Evolutionary conservation across 2,797 vertebrate species (phyloP), one percentile per base, ranked within the genome.

Genomic region (Tokudaia tokunoshimensis): DNA sequence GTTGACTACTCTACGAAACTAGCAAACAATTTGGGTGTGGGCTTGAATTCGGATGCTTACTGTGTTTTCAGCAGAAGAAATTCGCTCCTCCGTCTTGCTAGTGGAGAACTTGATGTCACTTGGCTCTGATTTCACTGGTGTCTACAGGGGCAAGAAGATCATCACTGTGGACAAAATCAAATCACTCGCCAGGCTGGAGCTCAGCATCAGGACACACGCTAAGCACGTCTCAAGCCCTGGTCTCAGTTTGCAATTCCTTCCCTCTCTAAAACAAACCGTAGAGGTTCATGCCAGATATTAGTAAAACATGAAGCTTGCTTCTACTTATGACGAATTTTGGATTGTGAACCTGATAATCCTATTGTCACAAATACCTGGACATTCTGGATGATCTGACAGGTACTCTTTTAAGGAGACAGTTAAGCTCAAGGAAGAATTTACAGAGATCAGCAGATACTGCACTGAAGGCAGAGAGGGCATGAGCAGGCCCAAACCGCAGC

Each of bases 81-180:
- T 97, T 95, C 99, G 99, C 97, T 99, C 99, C 95, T 99, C 99
- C 0, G 99, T 99, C 98, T 99, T 99, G 99, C 99, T 99, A 93
- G 99, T 98, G 3, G 99, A 99, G 98, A 99, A 99, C 93, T 99
- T 99, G 96, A 99, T 99, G 96, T 99, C 98, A 72, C 99, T 99
- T 75, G 99, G 99, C 79, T 99, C 99, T 52, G 99, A 99, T 11
- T 98, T 99, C 95, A 99, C 98, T 0, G 99, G 96, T 22, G 98
- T 99, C 99, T 99, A 97, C 24, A 98, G 96, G 63, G 97, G 97
- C 86, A 83, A 96, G 96, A 96, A 80, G 97, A 96, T 14, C 94
- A 50, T 37, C 72, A 75, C 10, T 22, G 17, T 20, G 34, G 85
- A 76, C 29, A 75, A 89, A 85, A 6, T 76, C 61, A 74, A 37